A percentile compares a stretch with the other conserved stretches of the same genome.
Conservation (phyloP, 2,888 invertebrate genomes). For the Pegoplata infirma region DNA sequence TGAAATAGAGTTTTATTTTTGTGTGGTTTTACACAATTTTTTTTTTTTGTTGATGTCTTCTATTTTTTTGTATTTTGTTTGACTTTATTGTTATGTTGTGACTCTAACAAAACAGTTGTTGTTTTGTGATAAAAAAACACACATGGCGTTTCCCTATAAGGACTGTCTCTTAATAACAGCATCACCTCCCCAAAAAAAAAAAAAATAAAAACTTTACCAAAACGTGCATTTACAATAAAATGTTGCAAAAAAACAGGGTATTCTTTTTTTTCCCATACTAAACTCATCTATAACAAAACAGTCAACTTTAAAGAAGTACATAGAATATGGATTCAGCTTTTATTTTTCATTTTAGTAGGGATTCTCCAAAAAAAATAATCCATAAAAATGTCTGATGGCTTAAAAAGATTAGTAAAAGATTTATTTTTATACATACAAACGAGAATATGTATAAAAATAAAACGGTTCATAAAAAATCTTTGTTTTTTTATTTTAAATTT, state of each 20-base stretch:
- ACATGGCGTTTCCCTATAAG: neutral
- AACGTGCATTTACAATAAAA: constrained; percentile 1
- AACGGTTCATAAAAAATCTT: neutral
- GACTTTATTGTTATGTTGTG: constrained; percentile 12
- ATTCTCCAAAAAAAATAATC: constrained; percentile 16
- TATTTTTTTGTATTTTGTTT: neutral
- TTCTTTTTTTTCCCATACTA: neutral
- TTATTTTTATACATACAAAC: constrained; percentile 31
- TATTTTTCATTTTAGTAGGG: neutral
- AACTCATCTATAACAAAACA: neutral
- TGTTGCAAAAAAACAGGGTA: constrained; percentile 5
- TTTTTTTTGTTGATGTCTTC: too few relatives aligned
- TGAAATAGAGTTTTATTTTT: constrained; percentile 30
- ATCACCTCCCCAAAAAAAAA: neutral
- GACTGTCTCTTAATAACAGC: neutral
- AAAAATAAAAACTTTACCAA: neutral
- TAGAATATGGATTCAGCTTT: neutral
- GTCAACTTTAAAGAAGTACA: neutral
- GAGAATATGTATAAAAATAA: neutral
- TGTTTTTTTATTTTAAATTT: too few relatives aligned
- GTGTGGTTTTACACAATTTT: constrained; percentile 11
- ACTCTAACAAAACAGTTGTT: constrained; percentile 5
- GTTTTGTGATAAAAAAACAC: constrained; percentile 1
- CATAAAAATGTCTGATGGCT: constrained; percentile 52
- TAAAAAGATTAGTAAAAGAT: constrained; percentile 53